phyloP scores from a whole-genome alignment of 2,113 vertebrate species.

The Sialia sialis region DNA sequence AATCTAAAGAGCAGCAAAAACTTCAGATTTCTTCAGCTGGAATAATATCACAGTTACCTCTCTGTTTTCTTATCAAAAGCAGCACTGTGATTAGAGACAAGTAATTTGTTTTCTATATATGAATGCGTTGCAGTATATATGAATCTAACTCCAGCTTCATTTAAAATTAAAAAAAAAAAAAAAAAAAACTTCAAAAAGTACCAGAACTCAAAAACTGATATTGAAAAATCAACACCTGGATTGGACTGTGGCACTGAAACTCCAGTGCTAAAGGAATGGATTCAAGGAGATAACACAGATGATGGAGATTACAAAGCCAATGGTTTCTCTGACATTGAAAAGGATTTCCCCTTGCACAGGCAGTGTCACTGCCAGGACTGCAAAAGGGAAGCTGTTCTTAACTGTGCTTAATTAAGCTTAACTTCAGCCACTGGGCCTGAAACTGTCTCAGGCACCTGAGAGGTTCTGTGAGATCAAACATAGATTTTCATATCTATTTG shows the following conservation, averaged over 20 bases:
- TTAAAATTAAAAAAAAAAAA: neutral
- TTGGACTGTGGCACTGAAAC: neutral
- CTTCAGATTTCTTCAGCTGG: neutral
- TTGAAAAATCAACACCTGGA: neutral
- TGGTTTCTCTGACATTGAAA: neutral
- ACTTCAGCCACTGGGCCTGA: neutral
- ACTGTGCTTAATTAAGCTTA: neutral
- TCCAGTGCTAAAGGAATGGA: neutral
- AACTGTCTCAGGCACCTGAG: neutral
- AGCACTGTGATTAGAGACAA: neutral
- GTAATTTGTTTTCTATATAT: neutral
- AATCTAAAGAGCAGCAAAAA: neutral
- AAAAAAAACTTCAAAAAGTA: neutral
- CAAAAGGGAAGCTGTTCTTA: neutral
- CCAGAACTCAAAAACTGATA: neutral
- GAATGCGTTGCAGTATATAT: neutral
- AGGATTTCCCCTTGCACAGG: neutral
- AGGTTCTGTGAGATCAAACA: neutral
- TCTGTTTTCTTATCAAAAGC: neutral
- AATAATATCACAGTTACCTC: neutral
- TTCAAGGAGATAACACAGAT: neutral
- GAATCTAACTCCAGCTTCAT: neutral
- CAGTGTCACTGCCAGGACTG: neutral
- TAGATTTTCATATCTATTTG: neutral
- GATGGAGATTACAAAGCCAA: neutral